phyloP scores from a whole-genome alignment of 1,140 invertebrate genomes.

The Aphelenchoides fujianensis region DNA sequence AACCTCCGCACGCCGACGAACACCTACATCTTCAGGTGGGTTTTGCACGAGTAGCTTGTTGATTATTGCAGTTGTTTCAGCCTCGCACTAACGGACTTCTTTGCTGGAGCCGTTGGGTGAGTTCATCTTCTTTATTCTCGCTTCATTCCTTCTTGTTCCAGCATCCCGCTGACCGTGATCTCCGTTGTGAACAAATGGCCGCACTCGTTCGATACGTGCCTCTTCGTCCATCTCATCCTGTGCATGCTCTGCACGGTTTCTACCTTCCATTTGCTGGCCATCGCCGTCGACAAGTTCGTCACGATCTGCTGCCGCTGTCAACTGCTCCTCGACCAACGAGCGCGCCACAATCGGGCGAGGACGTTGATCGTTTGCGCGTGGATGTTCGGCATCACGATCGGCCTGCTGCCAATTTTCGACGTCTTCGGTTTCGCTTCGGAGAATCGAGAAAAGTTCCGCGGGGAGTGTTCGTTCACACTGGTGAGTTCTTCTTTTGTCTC shows the following conservation, averaged over 20 bases:
- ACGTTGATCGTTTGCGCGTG: constrained; percentile 37
- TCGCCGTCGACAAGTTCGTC: constrained; percentile 52
- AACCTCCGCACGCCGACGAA: constrained; percentile 51
- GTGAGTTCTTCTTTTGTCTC: no score
- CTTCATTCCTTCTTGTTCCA: no score
- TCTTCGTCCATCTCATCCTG: constrained; percentile 44
- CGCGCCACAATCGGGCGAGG: constrained; percentile 32
- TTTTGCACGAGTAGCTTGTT: not conserved
- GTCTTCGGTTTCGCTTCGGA: constrained; percentile 44
- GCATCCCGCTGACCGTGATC: constrained; percentile 46
- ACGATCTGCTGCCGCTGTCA: constrained; percentile 44
- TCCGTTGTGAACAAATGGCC: constrained; percentile 45
- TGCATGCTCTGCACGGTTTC: constrained; percentile 51
- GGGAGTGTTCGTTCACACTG: constrained; percentile 48
- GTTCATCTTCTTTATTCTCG: no score
- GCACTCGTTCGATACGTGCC: constrained; percentile 34
- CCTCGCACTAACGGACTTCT: constrained; percentile 45
- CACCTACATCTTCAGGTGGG: constrained; percentile 45
- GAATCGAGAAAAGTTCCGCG: constrained; percentile 26
- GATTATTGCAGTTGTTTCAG: constrained; percentile 16
- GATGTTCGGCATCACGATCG: constrained; percentile 39
- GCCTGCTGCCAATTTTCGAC: constrained; percentile 44
- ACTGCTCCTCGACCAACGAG: constrained; percentile 22
- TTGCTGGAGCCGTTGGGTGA: constrained; percentile 46
- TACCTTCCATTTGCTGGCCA: constrained; percentile 50